Evolutionary conservation across 2,888 invertebrate species (phyloP), one percentile per base, ranked within the genome.

Genomic region (Apotomis capreana): DNA sequence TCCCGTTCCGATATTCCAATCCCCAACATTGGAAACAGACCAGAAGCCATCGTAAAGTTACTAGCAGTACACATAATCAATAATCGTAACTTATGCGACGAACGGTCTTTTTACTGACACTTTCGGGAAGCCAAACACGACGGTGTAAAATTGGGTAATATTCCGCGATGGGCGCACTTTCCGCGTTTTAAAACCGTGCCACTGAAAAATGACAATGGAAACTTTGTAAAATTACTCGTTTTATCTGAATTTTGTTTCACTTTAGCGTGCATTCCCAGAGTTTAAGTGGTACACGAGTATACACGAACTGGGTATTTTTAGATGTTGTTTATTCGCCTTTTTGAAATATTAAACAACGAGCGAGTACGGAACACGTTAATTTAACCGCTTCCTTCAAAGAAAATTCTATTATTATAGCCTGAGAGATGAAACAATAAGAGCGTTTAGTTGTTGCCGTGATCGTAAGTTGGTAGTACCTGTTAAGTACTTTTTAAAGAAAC

Each of bases 1-100:
- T 9, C 10, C 49, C 49, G 49, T 12, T 9, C 0, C 49, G 49
- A 9, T 49, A 58, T 37, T n/a, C 12, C 58, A 58, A 44, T 59
- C 26, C 68, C 55, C 46, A 68, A 76, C 75, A 87, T 80, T 86
- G 89, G 85, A 87, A 84, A 87, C 87, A 76, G 64, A 75, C 80
- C 83, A 81, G 84, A 84, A 86, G 83, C 82, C 83, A 84, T 83
- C 87, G 84, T 87, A 86, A 87, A 89, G 83, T 86, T 90, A 89
- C 86, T 87, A 82, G 83, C 85, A 84, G 88, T 89, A 90, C 89
- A 91, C 87, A 86, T 89, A 89, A 90, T 91, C 90, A 91, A 91
- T 91, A 89, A 89, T 85, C 84, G 84, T 87, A 87, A 89, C 84
- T 88, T 89, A 89, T 84, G 86, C 80, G 85, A 82, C 84, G 79